Conservation (phyloP, 2,113 vertebrate genomes). For the Epinephelus moara region DNA sequence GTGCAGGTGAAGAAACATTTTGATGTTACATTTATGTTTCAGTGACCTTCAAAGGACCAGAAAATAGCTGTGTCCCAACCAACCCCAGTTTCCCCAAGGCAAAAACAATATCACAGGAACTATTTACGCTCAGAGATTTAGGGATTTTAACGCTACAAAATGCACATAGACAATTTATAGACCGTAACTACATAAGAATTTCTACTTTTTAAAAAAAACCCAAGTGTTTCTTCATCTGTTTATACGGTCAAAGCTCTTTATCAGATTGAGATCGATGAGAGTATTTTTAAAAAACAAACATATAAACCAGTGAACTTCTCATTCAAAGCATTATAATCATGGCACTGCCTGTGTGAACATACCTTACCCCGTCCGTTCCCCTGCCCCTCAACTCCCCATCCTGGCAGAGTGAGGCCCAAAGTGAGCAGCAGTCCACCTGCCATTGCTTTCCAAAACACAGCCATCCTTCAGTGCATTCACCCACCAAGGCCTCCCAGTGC, state of each 20-base stretch:
- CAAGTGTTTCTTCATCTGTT: too few relatives aligned
- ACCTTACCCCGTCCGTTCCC: conserved; percentile 60
- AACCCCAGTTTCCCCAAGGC: too few relatives aligned
- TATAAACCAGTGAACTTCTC: background rate
- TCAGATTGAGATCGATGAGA: background rate
- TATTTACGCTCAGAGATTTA: background rate
- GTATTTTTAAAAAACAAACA: background rate
- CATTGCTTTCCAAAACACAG: conserved; percentile 44
- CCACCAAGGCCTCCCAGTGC: conserved; percentile 22
- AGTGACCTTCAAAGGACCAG: too few relatives aligned
- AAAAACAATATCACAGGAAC: background rate
- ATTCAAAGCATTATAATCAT: background rate
- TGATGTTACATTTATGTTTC: too few relatives aligned
- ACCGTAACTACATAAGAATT: background rate
- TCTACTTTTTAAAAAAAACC: too few relatives aligned
- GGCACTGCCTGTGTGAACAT: conserved; percentile 32
- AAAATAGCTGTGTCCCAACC: too few relatives aligned
- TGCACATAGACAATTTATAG: background rate
- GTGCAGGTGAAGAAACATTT: too few relatives aligned
- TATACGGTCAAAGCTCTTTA: too few relatives aligned
- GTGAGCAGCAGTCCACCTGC: conserved; percentile 62
- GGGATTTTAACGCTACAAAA: conserved; percentile 6
- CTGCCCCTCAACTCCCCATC: conserved; percentile 45
- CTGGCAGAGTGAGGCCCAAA: conserved; percentile 47
- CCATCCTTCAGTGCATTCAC: conserved; percentile 63